Percentiles rank a stretch among this genome's conserved stretches.
Conservation (phyloP, 1,140 invertebrate genomes). For the Drosophila kepulauana region DNA sequence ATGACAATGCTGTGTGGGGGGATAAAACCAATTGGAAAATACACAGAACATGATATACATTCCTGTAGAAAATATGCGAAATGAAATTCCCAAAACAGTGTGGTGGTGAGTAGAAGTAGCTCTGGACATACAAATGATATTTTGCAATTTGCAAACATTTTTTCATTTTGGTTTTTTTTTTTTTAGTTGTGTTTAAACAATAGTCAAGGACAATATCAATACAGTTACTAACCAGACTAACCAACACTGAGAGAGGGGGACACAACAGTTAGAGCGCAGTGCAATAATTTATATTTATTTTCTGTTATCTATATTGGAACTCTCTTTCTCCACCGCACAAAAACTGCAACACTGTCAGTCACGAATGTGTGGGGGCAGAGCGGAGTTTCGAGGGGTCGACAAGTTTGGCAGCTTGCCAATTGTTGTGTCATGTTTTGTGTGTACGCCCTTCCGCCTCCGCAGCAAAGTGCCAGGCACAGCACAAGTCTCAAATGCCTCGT, state of each 20-base stretch:
- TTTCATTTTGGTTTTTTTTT: not conserved
- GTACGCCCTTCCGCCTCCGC: not conserved
- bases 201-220: conserved; percentile 17
- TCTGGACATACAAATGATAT: conserved; percentile 28
- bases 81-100: conserved; percentile 40
- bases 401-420: conserved; percentile 10
- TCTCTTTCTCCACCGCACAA: not conserved
- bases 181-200: conserved; percentile 16
- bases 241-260: not conserved
- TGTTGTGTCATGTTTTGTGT: conserved; percentile 19
- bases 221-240: conserved; percentile 2
- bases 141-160: conserved; percentile 31
- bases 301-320: conserved; percentile 26
- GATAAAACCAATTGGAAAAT: conserved; percentile 16
- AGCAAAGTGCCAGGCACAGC: not conserved
- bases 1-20: conserved; percentile 3
- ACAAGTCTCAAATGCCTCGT: conserved; percentile 31
- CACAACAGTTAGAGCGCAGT: conserved; percentile 6
- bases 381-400: not conserved
- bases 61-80: conserved; percentile 33
- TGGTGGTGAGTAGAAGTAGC: not conserved
- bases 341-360: conserved; percentile 1
- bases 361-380: not conserved
- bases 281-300: conserved; percentile 44
- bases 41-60: conserved; percentile 35